Evolutionary conservation across 2,888 invertebrate species (phyloP).

Genomic region (Dynastes grantii): DNA sequence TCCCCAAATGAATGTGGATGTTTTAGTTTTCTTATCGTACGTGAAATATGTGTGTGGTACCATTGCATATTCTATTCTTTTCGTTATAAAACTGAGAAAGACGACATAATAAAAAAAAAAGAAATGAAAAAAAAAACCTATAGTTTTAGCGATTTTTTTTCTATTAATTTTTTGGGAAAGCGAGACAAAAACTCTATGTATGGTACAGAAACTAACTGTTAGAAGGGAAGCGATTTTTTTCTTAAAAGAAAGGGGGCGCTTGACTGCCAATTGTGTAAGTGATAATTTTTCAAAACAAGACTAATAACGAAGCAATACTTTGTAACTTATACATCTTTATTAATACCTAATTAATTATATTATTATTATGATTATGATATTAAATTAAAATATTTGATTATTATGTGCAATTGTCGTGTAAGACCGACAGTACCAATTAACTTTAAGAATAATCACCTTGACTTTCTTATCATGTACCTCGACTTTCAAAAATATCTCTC

Average conservation of each 20-base stretch:
- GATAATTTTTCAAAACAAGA: constrained; percentile 81
- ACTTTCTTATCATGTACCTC: too few species aligned
- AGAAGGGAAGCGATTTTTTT: constrained; percentile 32
- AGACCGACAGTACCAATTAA: constrained; percentile 55
- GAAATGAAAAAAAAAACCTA: constrained; percentile 3
- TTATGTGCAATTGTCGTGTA: constrained; percentile 69
- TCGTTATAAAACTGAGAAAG: not conserved
- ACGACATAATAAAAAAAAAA: not conserved
- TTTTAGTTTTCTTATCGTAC: constrained; percentile 29
- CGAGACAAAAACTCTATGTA: constrained; percentile 32
- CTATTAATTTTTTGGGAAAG: constrained; percentile 38
- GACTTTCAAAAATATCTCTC: not conserved
- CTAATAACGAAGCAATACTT: constrained; percentile 85
- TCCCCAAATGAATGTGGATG: constrained; percentile 45
- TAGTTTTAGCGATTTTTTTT: constrained; percentile 47
- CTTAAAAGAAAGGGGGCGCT: constrained; percentile 48
- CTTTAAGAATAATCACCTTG: too few species aligned
- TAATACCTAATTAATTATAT: constrained; percentile 43
- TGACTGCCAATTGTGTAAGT: constrained; percentile 69
- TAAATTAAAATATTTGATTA: constrained; percentile 54
- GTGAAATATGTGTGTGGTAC: constrained; percentile 15
- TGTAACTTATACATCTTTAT: constrained; percentile 77
- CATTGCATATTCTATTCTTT: not conserved
- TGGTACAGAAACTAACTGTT: too few species aligned
- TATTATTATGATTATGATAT: constrained; percentile 58